Evolutionary conservation across 2,888 invertebrate genomes (phyloP).

Genomic region (Eumacrocentrus americanus): DNA sequence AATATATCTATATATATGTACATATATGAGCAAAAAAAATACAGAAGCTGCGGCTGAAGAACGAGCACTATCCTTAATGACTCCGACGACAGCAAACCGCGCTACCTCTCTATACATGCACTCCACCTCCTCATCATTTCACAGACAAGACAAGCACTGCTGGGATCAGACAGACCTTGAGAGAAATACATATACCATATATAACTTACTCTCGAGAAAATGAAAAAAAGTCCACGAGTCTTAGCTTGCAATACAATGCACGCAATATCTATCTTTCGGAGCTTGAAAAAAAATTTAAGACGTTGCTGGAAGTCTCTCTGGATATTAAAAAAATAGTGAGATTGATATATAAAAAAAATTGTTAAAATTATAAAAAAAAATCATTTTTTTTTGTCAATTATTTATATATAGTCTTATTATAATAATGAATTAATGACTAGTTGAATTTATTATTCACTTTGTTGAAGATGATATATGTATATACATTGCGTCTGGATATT

Average conservation of each 20-base stretch:
- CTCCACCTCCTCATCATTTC: slow-evolving; percentile 31
- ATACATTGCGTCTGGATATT: neutral
- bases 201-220: slow-evolving; percentile 42
- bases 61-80: slow-evolving; percentile 57
- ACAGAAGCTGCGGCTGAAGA: slow-evolving; percentile 15
- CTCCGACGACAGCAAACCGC: slow-evolving; percentile 30
- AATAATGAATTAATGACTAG: too few relatives aligned
- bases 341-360: too few relatives aligned
- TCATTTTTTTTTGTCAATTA: too few relatives aligned
- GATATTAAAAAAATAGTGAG: too few relatives aligned
- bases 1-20: neutral
- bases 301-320: neutral
- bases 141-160: slow-evolving; percentile 23
- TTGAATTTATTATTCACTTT: neutral
- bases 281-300: slow-evolving; percentile 25
- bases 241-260: slow-evolving; percentile 33
- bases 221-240: slow-evolving; percentile 43
- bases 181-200: too few relatives aligned
- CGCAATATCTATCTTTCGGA: slow-evolving; percentile 33
- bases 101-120: slow-evolving; percentile 22
- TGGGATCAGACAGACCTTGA: slow-evolving; percentile 33
- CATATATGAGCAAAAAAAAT: neutral
- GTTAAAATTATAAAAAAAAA: too few relatives aligned
- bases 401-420: too few relatives aligned
- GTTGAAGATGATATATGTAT: too few relatives aligned